Conservation (phyloP, 2,888 invertebrate species). For the Troides oblongomaculatus region DNA sequence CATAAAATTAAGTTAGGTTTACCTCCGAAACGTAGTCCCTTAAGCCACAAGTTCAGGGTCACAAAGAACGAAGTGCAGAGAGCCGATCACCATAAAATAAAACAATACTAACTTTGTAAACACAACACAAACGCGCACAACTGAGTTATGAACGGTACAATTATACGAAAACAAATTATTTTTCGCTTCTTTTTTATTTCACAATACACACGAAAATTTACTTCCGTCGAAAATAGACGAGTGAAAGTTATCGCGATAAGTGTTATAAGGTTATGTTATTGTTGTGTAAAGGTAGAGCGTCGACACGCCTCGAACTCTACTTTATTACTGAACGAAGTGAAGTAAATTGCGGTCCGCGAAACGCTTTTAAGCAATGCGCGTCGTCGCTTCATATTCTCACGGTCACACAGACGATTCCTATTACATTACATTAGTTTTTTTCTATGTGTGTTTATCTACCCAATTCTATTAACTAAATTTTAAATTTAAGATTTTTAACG, state of each 20-base stretch:
- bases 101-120: constrained; percentile 63
- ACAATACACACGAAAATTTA: constrained; percentile 25
- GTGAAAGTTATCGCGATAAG: constrained; percentile 59
- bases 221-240: constrained; percentile 31
- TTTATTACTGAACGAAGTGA: constrained; percentile 53
- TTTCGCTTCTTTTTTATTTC: constrained; percentile 7
- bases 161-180: constrained; percentile 22
- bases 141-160: constrained; percentile 33
- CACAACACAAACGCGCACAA: constrained; percentile 49
- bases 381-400: constrained; percentile 18
- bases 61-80: constrained; percentile 47
- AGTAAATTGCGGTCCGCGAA: constrained; percentile 44
- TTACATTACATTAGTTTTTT: neutral
- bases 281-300: constrained; percentile 50
- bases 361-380: constrained; percentile 34
- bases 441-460: neutral
- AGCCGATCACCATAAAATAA: constrained; percentile 50
- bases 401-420: neutral
- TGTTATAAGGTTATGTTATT: constrained; percentile 66
- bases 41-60: constrained; percentile 66
- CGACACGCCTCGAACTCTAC: constrained; percentile 47
- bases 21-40: constrained; percentile 49
- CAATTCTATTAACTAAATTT: neutral
- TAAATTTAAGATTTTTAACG: neutral
- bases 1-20: neutral